phyloP scores from a whole-genome alignment of 2,113 vertebrate species.

The Verasper variegatus region DNA sequence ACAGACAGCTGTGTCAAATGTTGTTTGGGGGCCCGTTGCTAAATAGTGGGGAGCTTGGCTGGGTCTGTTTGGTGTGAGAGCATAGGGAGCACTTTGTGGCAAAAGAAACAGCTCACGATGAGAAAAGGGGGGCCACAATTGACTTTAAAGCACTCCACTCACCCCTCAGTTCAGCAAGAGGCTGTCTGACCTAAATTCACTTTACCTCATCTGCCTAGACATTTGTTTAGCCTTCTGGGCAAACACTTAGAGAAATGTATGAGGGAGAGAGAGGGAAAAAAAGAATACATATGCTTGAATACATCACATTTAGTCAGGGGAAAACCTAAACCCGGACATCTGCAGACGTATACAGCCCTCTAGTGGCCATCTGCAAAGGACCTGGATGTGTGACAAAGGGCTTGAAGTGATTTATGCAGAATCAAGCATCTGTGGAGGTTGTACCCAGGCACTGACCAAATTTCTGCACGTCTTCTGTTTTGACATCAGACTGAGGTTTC shows the following conservation, averaged over 20 bases:
- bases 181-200: constrained; percentile 84
- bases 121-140: constrained; percentile 65
- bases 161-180: constrained; percentile 76
- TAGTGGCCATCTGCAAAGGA: constrained; percentile 74
- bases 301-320: constrained; percentile 71
- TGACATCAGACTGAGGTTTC: constrained; percentile 42
- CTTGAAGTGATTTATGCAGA: constrained; percentile 52
- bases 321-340: constrained; percentile 54
- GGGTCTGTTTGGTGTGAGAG: neutral
- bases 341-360: constrained; percentile 82
- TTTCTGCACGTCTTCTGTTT: constrained; percentile 35
- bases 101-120: constrained; percentile 35
- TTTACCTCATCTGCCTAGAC: constrained; percentile 85
- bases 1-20: constrained; percentile 62
- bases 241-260: constrained; percentile 86
- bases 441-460: constrained; percentile 42
- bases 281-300: constrained; percentile 78
- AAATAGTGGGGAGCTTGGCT: constrained; percentile 13
- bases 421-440: constrained; percentile 66
- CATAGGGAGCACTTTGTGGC: constrained; percentile 46
- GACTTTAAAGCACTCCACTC: constrained; percentile 72
- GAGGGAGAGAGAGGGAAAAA: constrained; percentile 58
- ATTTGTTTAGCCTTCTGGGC: constrained; percentile 87
- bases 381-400: constrained; percentile 31
- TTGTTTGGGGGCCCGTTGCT: constrained; percentile 25